phyloP scores from a whole-genome alignment of 2,797 vertebrate species.

The Aeoliscus strigatus region DNA sequence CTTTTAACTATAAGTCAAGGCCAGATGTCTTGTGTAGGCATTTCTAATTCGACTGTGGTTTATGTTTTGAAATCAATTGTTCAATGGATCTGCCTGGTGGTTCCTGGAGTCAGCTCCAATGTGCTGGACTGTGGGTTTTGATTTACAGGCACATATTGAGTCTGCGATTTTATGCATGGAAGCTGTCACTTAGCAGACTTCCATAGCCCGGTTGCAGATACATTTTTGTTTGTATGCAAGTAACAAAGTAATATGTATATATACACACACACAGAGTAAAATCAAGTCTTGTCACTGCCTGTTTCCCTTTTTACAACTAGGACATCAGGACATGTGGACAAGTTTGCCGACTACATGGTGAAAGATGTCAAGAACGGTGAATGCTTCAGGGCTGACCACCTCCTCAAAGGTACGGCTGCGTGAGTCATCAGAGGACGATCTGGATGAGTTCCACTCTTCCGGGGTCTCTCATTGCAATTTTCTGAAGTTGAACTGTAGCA shows the following conservation, averaged over 20 bases:
- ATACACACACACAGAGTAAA: no score
- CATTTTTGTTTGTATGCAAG: conserved; percentile 15
- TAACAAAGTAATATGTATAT: neutral
- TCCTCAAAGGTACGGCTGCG: conserved; percentile 86
- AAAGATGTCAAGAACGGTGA: conserved; percentile 98
- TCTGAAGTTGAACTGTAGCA: no score
- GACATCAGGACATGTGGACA: conserved; percentile 97
- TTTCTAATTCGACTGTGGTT: no score
- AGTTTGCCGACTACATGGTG: conserved; percentile 99
- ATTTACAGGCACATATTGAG: conserved; percentile 61
- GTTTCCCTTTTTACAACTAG: conserved; percentile 57
- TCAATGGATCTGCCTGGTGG: conserved; percentile 53
- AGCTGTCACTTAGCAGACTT: conserved; percentile 52
- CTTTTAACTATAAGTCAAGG: no score
- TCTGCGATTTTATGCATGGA: conserved; percentile 71
- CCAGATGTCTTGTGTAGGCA: no score
- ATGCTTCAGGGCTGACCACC: conserved; percentile 96
- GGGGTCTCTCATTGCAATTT: no score
- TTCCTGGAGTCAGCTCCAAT: conserved; percentile 59
- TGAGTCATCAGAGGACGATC: no score
- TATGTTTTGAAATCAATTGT: neutral
- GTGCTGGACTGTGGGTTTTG: conserved; percentile 65
- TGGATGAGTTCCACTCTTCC: no score
- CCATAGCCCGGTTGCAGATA: conserved; percentile 76
- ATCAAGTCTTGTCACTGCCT: neutral